Evolutionary conservation across 2,888 invertebrate genomes (phyloP).

Genomic region (Pseudanteris insignis): DNA sequence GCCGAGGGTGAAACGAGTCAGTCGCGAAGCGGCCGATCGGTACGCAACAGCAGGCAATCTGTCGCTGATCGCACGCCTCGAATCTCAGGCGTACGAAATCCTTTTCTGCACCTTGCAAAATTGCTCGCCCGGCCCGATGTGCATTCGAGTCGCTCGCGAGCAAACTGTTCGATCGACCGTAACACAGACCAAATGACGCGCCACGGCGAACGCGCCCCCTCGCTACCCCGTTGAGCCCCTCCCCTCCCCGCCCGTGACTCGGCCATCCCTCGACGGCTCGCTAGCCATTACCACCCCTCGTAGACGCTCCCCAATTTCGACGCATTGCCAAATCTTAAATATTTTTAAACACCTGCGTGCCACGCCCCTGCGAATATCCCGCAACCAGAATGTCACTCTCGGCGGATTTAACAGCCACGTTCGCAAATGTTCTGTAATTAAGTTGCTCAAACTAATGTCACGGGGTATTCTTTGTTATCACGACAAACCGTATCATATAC

Average conservation of each 20-base stretch:
- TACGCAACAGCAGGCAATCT: conserved; percentile 34
- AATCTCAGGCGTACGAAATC: conserved; percentile 36
- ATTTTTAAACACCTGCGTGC: conserved; percentile 29
- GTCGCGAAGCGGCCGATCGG: conserved; percentile 30
- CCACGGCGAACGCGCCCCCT: conserved; percentile 1
- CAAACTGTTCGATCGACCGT: conserved; percentile 32
- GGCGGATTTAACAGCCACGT: conserved; percentile 6
- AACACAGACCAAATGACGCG: conserved; percentile 31
- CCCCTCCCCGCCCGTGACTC: too few relatives aligned
- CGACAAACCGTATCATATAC: too few relatives aligned
- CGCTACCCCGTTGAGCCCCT: background rate
- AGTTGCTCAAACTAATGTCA: too few relatives aligned
- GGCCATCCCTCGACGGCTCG: background rate
- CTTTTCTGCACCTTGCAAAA: conserved; percentile 39
- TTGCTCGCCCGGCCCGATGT: conserved; percentile 16
- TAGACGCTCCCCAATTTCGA: conserved; percentile 12
- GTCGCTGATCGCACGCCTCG: conserved; percentile 26
- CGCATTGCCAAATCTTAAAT: conserved; percentile 19
- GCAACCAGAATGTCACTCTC: conserved; percentile 18
- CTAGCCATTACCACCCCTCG: conserved; percentile 2
- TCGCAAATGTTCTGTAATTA: conserved; percentile 3
- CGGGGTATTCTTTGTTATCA: too few relatives aligned
- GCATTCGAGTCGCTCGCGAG: conserved; percentile 28
- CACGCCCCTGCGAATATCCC: conserved; percentile 25
- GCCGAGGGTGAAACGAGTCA: conserved; percentile 27